Conservation (phyloP, 1,140 invertebrate genomes). For the Temnothorax nylanderi region DNA sequence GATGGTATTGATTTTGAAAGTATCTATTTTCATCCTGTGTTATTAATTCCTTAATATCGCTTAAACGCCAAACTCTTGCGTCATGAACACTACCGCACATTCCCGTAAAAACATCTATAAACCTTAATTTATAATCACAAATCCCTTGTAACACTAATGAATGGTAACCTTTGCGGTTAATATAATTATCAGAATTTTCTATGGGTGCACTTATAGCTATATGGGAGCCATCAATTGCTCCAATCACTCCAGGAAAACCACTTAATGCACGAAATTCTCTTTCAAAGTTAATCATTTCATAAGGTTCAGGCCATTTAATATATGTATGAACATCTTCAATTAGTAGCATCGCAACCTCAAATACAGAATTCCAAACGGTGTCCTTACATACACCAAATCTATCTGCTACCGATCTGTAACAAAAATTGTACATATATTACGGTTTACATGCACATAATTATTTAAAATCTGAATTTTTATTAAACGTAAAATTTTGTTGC, state of each 20-base stretch:
- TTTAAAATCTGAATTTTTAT: too few species aligned
- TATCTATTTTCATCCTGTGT: constrained; percentile 39
- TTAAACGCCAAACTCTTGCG: constrained; percentile 26
- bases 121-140: constrained; percentile 32
- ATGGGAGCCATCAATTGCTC: not conserved
- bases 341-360: constrained; percentile 3
- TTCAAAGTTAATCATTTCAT: not conserved
- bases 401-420: not conserved
- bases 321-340: not conserved
- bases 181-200: constrained; percentile 25
- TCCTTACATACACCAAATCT: constrained; percentile 18
- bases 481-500: too few species aligned
- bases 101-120: constrained; percentile 42
- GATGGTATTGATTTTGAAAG: constrained; percentile 39
- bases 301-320: constrained; percentile 14
- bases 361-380: not conserved
- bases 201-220: constrained; percentile 15
- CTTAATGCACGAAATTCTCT: constrained; percentile 9
- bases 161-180: constrained; percentile 45
- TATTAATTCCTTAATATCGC: constrained; percentile 16
- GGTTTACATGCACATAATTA: too few species aligned
- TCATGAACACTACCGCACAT: constrained; percentile 33
- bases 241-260: not conserved
- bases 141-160: constrained; percentile 50
- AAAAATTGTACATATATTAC: not conserved